These are phyloP conservation scores for Melanargia galathea DNA, from an alignment of 2,888 invertebrate genomes.

Conservation along the genomic window DNA sequence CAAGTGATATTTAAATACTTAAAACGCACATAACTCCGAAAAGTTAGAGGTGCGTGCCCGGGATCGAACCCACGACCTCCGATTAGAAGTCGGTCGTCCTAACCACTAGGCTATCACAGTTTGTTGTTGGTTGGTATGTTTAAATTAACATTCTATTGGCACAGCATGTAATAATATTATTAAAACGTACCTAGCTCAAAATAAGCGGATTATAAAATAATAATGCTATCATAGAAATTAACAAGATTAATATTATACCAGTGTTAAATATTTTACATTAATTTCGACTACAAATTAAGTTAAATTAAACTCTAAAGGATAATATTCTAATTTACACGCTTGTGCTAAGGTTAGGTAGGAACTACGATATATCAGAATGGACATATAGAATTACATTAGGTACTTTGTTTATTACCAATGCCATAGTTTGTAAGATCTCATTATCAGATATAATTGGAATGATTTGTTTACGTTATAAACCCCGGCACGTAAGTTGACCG, in stretches of 20 bases:
- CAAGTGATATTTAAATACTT: too few relatives aligned
- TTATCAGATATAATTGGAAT: slow-evolving; percentile 13
- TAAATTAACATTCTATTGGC: too few relatives aligned
- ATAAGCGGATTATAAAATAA: not conserved
- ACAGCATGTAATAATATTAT: not conserved
- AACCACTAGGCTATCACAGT: too few relatives aligned
- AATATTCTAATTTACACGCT: not conserved
- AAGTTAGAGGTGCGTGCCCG: too few relatives aligned
- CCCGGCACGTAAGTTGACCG: too few relatives aligned
- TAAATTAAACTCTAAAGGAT: slow-evolving; percentile 8
- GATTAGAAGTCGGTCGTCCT: too few relatives aligned
- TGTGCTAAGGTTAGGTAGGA: slow-evolving; percentile 15
- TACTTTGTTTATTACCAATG: not conserved
- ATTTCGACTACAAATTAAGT: not conserved
- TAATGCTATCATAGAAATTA: not conserved
- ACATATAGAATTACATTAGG: not conserved
- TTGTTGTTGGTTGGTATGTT: too few relatives aligned
- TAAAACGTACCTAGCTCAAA: not conserved
- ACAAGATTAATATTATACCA: not conserved
- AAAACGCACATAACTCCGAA: too few relatives aligned
- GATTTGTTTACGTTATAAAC: not conserved
- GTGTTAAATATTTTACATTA: not conserved
- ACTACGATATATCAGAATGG: slow-evolving; percentile 5
- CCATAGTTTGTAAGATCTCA: not conserved
- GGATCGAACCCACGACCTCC: too few relatives aligned